phyloP scores from a whole-genome alignment of 1,140 invertebrate genomes.

The Wiebesia pumilae region DNA sequence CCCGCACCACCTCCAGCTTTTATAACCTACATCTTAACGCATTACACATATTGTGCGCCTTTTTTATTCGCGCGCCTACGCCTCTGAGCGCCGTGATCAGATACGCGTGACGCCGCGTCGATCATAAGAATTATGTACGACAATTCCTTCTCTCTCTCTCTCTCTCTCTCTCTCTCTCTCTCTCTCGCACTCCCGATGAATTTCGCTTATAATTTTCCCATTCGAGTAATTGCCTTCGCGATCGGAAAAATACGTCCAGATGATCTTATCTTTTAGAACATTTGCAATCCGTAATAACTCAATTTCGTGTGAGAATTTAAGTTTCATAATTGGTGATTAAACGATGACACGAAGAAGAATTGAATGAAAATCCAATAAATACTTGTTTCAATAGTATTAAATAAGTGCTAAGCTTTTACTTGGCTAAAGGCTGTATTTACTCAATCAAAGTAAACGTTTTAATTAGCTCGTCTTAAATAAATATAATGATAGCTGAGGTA shows the following conservation, averaged over 20 bases:
- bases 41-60: slow-evolving; percentile 52
- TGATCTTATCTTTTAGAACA: neutral
- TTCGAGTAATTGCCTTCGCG: neutral
- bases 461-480: neutral
- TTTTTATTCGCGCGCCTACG: slow-evolving; percentile 59
- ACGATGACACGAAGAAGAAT: neutral
- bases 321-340: neutral
- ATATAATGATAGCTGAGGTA: neutral
- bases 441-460: neutral
- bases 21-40: slow-evolving; percentile 58
- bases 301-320: neutral
- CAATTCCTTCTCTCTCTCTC: neutral
- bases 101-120: slow-evolving; percentile 53
- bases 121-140: slow-evolving; percentile 37
- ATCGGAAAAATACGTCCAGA: neutral
- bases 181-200: neutral
- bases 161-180: neutral
- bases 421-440: neutral
- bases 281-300: neutral
- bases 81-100: slow-evolving; percentile 11
- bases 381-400: neutral
- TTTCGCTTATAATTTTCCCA: slow-evolving; percentile 9
- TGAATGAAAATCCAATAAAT: neutral
- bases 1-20: neutral
- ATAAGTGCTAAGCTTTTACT: neutral